Conservation (phyloP, 2,797 vertebrate species). For the Danio jaintianensis region DNA sequence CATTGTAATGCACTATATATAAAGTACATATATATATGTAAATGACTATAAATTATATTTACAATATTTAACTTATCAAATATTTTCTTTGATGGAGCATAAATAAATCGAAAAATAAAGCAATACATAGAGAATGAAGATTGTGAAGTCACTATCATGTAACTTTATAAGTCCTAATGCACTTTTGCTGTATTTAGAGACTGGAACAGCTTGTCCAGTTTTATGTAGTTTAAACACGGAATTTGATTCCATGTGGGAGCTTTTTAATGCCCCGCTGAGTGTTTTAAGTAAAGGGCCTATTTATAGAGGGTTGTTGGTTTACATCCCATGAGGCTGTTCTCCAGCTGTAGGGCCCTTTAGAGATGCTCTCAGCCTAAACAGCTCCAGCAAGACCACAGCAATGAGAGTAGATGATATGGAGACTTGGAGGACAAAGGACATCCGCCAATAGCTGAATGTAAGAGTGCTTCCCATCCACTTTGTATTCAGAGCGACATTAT, state of each 20-base stretch:
- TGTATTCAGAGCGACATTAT: slow-evolving; percentile 5
- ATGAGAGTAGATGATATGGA: not conserved
- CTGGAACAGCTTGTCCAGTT: not conserved
- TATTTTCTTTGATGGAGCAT: too few relatives aligned
- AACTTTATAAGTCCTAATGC: not conserved
- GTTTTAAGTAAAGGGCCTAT: slow-evolving; percentile 28
- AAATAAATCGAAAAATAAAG: too few relatives aligned
- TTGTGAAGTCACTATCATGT: not conserved
- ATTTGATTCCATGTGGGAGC: not conserved
- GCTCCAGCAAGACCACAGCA: not conserved
- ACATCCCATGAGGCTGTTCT: slow-evolving; percentile 28
- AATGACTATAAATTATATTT: too few relatives aligned
- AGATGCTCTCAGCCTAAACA: slow-evolving; percentile 8
- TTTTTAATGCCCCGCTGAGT: slow-evolving; percentile 1
- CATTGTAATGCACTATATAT: too few relatives aligned
- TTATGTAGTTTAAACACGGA: not conserved
- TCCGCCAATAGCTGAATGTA: not conserved
- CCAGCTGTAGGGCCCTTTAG: slow-evolving; percentile 16
- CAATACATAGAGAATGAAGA: not conserved
- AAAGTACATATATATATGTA: too few relatives aligned
- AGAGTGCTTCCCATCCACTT: not conserved
- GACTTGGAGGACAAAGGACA: not conserved
- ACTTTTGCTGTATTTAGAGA: slow-evolving; percentile 1
- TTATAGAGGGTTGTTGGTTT: slow-evolving; percentile 29
- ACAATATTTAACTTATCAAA: too few relatives aligned